Conservation (phyloP, 1,140 invertebrate genomes). For the Solenopsis invicta region DNA sequence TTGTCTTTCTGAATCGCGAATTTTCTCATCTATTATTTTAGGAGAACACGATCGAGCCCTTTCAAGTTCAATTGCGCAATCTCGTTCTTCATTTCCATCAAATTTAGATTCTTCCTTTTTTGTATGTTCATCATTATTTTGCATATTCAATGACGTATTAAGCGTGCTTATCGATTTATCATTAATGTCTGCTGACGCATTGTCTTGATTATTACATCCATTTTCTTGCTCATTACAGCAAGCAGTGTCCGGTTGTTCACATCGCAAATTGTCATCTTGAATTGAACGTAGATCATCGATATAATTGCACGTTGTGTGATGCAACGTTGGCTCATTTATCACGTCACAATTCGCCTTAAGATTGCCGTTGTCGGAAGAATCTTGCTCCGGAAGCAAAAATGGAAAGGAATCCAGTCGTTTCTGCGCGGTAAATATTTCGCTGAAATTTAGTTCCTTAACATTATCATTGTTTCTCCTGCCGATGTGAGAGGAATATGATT, state of each 20-base stretch:
- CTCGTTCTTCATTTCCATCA: not conserved
- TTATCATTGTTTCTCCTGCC: constrained; percentile 9
- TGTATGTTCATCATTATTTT: not conserved
- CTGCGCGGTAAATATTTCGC: constrained; percentile 27
- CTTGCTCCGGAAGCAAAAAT: not conserved
- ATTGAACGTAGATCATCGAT: not conserved
- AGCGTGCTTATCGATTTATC: not conserved
- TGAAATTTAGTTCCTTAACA: constrained; percentile 27
- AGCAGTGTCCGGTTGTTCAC: not conserved
- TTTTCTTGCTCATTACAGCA: not conserved
- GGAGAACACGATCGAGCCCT: not conserved
- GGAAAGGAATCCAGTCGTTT: constrained; percentile 17
- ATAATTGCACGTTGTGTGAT: not conserved
- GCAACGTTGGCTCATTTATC: not conserved
- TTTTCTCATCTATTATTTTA: constrained; percentile 17
- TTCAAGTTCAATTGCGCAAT: not conserved
- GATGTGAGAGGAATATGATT: constrained; percentile 50
- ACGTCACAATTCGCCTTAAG: not conserved
- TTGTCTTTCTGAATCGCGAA: not conserved
- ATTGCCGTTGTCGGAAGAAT: not conserved
- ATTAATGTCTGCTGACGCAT: not conserved
- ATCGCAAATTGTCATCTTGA: not conserved
- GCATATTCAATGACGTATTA: not conserved
- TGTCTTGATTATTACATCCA: not conserved
- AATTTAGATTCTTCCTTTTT: not conserved